Base-by-base conservation (phyloP, 2,797 vertebrate genomes). In the Rallus crepitans region DNA sequence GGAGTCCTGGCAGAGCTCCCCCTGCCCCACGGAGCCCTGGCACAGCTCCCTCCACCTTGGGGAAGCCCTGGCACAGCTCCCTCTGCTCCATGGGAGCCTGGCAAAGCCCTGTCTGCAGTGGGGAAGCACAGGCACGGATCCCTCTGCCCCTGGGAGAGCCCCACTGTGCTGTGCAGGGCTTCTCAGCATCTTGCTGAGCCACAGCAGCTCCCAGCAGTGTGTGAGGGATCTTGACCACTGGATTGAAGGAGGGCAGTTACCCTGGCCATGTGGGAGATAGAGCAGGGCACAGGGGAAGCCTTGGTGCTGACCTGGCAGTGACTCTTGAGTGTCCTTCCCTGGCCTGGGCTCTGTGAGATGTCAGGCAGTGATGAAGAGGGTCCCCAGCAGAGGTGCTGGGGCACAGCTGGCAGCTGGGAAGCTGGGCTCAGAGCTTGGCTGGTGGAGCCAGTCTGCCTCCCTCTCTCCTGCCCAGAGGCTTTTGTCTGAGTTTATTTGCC, bases 211-310 rank as follows among this genome's bases (percentile, higher is more conserved):
- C 76, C 37, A 33, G 57, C 63, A 59, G 50, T 2, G 13, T 11
- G 35, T n/a, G 65, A 71, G 25, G 47, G 52, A 42, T 71, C 86
- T 60, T 47, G 23, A 55, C 30, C 61, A 20, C 19, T 28, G 55
- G 8, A 8, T 20, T 39, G 65, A 75, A 85, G 52, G 9, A 61
- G 23, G 27, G 33, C 57, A 55, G 39, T 72, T 89, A 4, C 12
- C 35, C 45, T 1, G 0, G 21, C 53, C 35, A 1, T 35, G 27
- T 0, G 1, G 59, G 47, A 92, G 35, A 33, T 16, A 75, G 47
- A 91, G 14, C 45, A 81, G 68, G 42, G 20, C 52, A 69, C 8
- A 55, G 53, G 35, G 35, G 52, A 42, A 65, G n/a, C 28, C 24
- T 45, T 6, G 8, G 37, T 47, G 13, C 53, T 55, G 68, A 52